Base-by-base conservation (phyloP, 2,113 vertebrate species). In the Ivindomyrus marchei region DNA sequence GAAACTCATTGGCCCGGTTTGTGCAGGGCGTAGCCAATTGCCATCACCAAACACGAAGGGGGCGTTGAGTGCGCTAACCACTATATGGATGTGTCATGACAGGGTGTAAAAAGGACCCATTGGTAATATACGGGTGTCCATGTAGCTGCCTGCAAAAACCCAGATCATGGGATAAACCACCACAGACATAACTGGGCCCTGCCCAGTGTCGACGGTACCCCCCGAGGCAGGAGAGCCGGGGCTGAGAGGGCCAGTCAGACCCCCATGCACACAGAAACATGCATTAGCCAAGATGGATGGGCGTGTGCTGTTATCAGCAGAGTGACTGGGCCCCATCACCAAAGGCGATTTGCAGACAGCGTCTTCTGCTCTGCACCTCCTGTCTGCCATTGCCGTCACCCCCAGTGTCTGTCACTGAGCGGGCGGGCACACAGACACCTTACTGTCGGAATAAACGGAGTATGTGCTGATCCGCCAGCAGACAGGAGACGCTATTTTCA, bases 271-370 rank as follows among this genome's bases (percentile, higher is more conserved):
- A 70, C 17, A n/a, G 70, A 39, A 3, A 6, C 36, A 39, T 15
- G 15, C 31, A 77, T 17, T 17, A 92, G 89, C 56, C 90, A 92
- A 92, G 87, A 91, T 91, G 46, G 83, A 39, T 15, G 89, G 62
- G 90, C 52, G 90, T 89, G 89, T 91, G 91, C 91, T 92, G 85
- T 91, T 92, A 92, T 93, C 92, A 92, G 84, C 77, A 70, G 84
- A 87, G 88, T 92, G 88, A 92, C 92, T 93, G 87, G 36, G 56
- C 88, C 92, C 89, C 88, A 93, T 93, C 92, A 92, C 89, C 85
- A 87, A 91, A 90, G 89, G 90, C 84, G 62, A 85, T 91, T 89
- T 89, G 90, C 83, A 74, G 31, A 88, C 53, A 83, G 87, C 85
- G 83, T 5, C 66, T 58, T 19, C 47, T 21, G 49, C 52, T 84